Evolutionary conservation across 1,140 invertebrate genomes (phyloP), one percentile per base, ranked within the genome.

Genomic region (Lysiphlebus fabarum): DNA sequence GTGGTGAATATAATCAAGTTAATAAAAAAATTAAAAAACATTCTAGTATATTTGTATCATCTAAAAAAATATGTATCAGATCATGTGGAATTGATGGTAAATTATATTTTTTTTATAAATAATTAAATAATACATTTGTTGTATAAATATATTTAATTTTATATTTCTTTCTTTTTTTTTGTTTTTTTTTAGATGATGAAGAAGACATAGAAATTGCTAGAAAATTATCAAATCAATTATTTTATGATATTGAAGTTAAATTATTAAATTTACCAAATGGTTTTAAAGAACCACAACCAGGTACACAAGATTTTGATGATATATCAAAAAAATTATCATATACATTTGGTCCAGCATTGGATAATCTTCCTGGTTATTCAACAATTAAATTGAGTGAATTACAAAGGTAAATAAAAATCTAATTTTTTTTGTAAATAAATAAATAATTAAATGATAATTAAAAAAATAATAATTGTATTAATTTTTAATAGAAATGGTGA

Each of bases 1-100:
- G 94, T 7, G 93, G 94, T 5, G 81, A 75, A 5, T 93, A 90
- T 74, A 88, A 95, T 74, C 79, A 87, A 11, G 89, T 91, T 9
- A 92, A 87, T 72, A 95, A 94, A 74, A 90, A 90, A 67, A 93
- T 94, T 42, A 81, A 86, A 53, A 93, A 93, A 67, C 95, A 97
- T 71, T 83, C 87, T 48, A 75, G 77, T 3, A 84, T 86, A 3
- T 94, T 86, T n/a, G 79, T 95, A 10, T 93, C 92, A 0, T 77
- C 87, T 0, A 81, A 90, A 51, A 85, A 87, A 61, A 85, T 97
- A 51, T 97, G 94, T 80, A 91, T 97, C 56, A 86, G 83, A 65
- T 85, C 88, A 2, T 92, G 90, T 67, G 87, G 85, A 59, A 49
- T 67, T 12, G 85, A 86, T 60, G 87, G 87, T 87, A 74, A 71